phyloP scores from a whole-genome alignment of 2,797 vertebrate genomes.

The Eulemur albifrons region DNA sequence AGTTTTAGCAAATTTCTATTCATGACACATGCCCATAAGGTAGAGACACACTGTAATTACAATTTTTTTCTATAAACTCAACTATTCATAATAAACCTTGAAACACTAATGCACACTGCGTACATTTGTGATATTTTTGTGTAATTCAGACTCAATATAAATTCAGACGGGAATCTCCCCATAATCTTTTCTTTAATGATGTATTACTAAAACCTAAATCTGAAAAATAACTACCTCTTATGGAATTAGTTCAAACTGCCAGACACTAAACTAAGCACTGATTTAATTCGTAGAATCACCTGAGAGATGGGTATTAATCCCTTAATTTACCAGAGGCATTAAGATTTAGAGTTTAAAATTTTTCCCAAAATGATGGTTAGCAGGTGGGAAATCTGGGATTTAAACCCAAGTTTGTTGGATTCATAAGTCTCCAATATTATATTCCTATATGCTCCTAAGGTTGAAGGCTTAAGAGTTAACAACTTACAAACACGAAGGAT shows the following conservation, averaged over 20 bases:
- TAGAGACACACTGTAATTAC: neutral
- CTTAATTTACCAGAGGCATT: neutral
- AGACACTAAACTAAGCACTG: neutral
- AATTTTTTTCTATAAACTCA: neutral
- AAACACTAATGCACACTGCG: neutral
- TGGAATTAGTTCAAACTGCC: neutral
- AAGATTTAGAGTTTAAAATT: neutral
- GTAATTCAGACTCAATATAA: neutral
- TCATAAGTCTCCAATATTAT: neutral
- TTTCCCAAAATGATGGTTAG: neutral
- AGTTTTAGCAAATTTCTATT: neutral
- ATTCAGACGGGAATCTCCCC: neutral
- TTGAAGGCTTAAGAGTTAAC: constrained; percentile 32
- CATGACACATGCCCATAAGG: neutral
- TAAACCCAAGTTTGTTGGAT: neutral
- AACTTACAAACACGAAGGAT: neutral
- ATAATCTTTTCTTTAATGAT: neutral
- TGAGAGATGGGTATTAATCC: neutral
- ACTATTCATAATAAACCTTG: neutral
- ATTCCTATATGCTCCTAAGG: neutral
- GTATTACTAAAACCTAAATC: neutral
- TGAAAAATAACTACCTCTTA: neutral
- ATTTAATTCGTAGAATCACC: neutral
- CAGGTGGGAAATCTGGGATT: neutral
- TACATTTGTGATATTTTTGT: neutral